Percentiles rank a stretch among this genome's conserved stretches.
Evolutionary conservation across 1,140 invertebrate genomes (phyloP).

Genomic region (Drosophila hydei): DNA sequence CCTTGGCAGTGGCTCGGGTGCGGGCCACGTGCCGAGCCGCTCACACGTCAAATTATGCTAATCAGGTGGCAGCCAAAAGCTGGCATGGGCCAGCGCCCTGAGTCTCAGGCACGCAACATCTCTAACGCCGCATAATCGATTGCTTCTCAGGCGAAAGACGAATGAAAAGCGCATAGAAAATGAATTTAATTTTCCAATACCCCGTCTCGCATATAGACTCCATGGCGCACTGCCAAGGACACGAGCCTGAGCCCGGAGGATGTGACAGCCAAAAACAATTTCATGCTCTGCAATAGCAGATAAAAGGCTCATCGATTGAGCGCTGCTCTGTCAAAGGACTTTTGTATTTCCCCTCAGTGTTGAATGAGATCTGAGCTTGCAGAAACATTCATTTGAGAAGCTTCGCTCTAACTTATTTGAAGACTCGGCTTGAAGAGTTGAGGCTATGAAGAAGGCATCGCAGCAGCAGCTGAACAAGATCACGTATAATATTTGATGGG

Average conservation of each 20-base stretch:
- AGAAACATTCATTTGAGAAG: too few relatives aligned
- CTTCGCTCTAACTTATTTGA: too few relatives aligned
- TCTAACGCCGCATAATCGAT: conserved; percentile 60
- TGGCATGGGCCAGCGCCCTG: not conserved
- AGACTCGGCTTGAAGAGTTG: too few relatives aligned
- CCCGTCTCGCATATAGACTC: not conserved
- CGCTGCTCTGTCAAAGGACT: too few relatives aligned
- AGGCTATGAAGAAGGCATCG: too few relatives aligned
- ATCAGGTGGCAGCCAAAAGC: conserved; percentile 52
- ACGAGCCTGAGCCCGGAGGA: not conserved
- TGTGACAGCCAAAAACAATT: conserved; percentile 49
- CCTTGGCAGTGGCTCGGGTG: conserved; percentile 30
- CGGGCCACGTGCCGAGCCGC: conserved; percentile 30
- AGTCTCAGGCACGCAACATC: conserved; percentile 24
- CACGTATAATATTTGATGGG: too few relatives aligned
- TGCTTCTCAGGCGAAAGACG: conserved; percentile 37
- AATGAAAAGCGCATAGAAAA: conserved; percentile 37
- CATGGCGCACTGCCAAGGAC: not conserved
- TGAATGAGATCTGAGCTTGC: too few relatives aligned
- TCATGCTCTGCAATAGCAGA: conserved; percentile 30
- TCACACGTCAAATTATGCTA: conserved; percentile 73
- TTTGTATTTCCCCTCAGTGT: too few relatives aligned
- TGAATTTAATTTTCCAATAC: conserved; percentile 45
- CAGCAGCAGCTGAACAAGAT: too few relatives aligned
- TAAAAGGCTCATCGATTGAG: not conserved